Percentiles rank a stretch among this genome's conserved stretches.
phyloP scores from a whole-genome alignment of 2,113 vertebrate species.

The Lipophrys pholis region DNA sequence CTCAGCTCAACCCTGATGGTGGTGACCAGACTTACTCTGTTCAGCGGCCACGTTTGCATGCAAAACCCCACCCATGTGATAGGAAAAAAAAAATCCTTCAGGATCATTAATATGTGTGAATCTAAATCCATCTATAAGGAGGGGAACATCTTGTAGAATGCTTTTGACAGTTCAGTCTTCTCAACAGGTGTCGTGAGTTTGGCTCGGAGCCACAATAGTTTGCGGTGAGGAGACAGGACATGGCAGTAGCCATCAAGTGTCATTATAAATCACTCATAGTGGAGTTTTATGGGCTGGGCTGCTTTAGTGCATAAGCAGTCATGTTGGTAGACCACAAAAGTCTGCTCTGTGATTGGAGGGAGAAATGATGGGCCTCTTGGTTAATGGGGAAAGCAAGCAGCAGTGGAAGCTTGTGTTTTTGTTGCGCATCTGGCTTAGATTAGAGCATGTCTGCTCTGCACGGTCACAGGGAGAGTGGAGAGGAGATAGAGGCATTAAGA shows the following conservation, averaged over 20 bases:
- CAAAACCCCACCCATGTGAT: conserved; percentile 13
- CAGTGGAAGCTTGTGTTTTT: conserved; percentile 73
- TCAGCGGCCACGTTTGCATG: conserved; percentile 29
- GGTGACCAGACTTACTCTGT: conserved; percentile 33
- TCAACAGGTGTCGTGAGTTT: conserved; percentile 66
- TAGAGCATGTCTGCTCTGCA: conserved; percentile 60
- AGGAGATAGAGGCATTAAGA: conserved; percentile 66
- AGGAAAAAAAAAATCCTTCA: conserved; percentile 18
- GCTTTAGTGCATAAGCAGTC: conserved; percentile 68
- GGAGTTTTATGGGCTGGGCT: conserved; percentile 61
- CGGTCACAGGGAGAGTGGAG: conserved; percentile 70
- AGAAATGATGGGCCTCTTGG: conserved; percentile 66
- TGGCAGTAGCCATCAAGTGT: conserved; percentile 52
- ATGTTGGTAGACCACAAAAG: conserved; percentile 72
- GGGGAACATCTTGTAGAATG: conserved; percentile 18
- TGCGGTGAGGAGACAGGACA: conserved; percentile 45
- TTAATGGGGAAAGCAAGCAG: conserved; percentile 70
- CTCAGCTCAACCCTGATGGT: conserved; percentile 26
- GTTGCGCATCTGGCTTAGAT: conserved; percentile 82
- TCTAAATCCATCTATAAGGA: conserved; percentile 31
- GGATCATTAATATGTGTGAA: conserved; percentile 10
- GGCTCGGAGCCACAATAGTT: conserved; percentile 38
- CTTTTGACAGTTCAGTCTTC: conserved; percentile 28
- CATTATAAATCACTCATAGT: conserved; percentile 68
- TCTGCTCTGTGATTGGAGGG: conserved; percentile 62